phyloP scores from a whole-genome alignment of 2,113 vertebrate species.

The Zosterops pallidus region DNA sequence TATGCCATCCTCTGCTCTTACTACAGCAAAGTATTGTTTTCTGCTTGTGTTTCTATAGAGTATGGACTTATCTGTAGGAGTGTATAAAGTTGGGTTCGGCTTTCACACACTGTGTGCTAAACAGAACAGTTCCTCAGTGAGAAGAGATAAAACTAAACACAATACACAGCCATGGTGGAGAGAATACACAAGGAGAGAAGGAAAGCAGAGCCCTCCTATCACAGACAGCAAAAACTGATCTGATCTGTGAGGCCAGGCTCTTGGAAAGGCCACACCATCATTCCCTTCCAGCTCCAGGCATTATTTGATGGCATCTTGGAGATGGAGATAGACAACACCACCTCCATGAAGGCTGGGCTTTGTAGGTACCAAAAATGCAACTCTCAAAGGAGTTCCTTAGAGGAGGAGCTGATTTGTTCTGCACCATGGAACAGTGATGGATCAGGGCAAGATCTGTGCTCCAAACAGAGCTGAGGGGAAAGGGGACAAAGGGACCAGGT shows the following conservation, averaged over 20 bases:
- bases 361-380: neutral
- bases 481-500: neutral
- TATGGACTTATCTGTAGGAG: slow-evolving; percentile 7
- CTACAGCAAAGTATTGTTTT: neutral
- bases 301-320: neutral
- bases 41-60: neutral
- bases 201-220: neutral
- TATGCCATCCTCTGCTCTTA: neutral
- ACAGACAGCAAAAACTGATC: neutral
- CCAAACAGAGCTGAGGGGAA: neutral
- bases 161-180: neutral
- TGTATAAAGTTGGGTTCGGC: slow-evolving; percentile 25
- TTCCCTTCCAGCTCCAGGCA: neutral
- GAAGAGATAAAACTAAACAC: slow-evolving; percentile 34
- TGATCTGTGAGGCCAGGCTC: neutral
- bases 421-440: neutral
- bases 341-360: neutral
- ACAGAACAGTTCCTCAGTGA: neutral
- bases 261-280: neutral
- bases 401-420: neutral
- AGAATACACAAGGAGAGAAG: neutral
- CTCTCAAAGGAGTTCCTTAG: neutral
- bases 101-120: slow-evolving; percentile 31
- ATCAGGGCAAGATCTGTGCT: neutral
- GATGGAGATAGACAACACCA: neutral